Evolutionary conservation across 23 tunicate species (phyloP).

Genomic region (Trididemnum clinides): DNA sequence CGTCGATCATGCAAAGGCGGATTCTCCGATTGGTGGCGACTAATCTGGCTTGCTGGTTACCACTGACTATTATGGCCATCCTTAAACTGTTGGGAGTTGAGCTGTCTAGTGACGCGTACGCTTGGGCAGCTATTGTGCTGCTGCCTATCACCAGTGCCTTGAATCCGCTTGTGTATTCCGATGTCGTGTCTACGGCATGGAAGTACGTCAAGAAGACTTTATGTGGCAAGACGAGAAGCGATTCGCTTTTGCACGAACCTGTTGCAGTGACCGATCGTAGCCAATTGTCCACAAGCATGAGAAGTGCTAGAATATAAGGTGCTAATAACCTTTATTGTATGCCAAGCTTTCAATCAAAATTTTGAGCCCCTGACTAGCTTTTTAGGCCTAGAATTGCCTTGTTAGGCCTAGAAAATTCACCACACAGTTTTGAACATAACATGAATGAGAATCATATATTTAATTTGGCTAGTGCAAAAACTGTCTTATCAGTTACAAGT

Average conservation of each 20-base stretch:
- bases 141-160: slow-evolving; percentile 43
- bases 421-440: no score
- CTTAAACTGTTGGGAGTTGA: neutral
- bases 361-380: no score
- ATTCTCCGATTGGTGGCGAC: slow-evolving; percentile 35
- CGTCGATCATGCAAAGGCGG: slow-evolving; percentile 21
- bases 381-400: no score
- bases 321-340: no score
- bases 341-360: no score
- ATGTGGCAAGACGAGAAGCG: neutral
- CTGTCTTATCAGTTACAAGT: no score
- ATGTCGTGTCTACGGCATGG: slow-evolving; percentile 11
- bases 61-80: slow-evolving; percentile 35
- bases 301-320: neutral
- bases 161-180: slow-evolving; percentile 38
- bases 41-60: slow-evolving; percentile 39
- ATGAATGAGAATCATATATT: no score
- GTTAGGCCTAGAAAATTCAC: no score
- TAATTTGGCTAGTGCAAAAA: no score
- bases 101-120: slow-evolving; percentile 27
- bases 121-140: slow-evolving; percentile 32
- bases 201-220: neutral
- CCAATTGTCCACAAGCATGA: neutral
- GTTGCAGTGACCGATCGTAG: neutral
- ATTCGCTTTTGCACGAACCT: neutral